These are phyloP conservation scores for Ooceraea biroi DNA, from an alignment of 1,140 invertebrate species.

Conservation along the genomic window DNA sequence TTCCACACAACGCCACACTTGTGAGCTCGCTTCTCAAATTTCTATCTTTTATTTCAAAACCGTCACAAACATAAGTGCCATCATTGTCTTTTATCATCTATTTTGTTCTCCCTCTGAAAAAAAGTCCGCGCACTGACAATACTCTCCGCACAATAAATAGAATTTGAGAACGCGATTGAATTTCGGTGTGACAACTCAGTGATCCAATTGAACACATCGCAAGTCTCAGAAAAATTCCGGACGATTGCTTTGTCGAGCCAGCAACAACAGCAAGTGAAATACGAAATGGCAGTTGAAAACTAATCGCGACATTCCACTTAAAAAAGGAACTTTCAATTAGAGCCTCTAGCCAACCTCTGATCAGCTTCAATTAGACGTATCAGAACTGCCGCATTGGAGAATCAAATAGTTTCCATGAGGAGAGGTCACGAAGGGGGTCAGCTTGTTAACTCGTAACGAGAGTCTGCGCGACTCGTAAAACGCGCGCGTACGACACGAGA, in stretches of 20 bases:
- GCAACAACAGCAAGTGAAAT: neutral
- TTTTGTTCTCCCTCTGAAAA: neutral
- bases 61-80: neutral
- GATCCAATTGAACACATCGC: neutral
- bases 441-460: neutral
- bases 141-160: neutral
- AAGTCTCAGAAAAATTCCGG: neutral
- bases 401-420: constrained; percentile 18
- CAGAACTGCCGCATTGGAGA: neutral
- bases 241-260: neutral
- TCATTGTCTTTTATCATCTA: neutral
- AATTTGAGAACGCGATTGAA: neutral
- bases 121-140: neutral
- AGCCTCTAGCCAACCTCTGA: too few relatives aligned
- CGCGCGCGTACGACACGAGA: neutral
- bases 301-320: neutral
- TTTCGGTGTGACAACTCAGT: neutral
- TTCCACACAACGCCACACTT: neutral
- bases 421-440: neutral
- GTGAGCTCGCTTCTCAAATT: constrained; percentile 7
- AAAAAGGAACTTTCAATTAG: too few relatives aligned
- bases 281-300: too few relatives aligned
- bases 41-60: neutral
- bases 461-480: constrained; percentile 22
- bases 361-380: constrained; percentile 4